A percentile compares a stretch with the other conserved stretches of the same genome.
Evolutionary conservation across 1,140 invertebrate species (phyloP).

Genomic region (Episyrphus balteatus): DNA sequence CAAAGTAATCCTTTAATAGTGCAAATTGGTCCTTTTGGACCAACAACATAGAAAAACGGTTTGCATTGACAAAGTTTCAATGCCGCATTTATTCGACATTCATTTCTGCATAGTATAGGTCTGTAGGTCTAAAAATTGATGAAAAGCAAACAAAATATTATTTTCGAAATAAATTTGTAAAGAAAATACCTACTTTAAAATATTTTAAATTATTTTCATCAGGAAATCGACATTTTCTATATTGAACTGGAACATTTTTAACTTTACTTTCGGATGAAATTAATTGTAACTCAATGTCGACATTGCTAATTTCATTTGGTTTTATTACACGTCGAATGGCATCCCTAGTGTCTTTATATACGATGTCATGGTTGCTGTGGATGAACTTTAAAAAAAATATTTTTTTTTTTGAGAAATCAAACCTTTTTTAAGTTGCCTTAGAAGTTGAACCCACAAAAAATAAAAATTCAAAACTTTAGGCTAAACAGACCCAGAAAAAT

Average conservation of each 20-base stretch:
- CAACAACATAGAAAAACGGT: slow-evolving; percentile 24
- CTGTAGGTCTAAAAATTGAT: slow-evolving; percentile 15
- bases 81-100: slow-evolving; percentile 24
- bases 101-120: slow-evolving; percentile 24
- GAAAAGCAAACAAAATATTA: background rate
- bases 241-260: slow-evolving; percentile 20
- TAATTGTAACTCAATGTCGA: slow-evolving; percentile 13
- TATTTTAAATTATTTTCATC: slow-evolving; percentile 22
- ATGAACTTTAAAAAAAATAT: slow-evolving; percentile 15
- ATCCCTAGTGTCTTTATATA: slow-evolving; percentile 16
- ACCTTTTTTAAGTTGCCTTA: too few species aligned
- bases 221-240: slow-evolving; percentile 26
- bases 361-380: slow-evolving; percentile 24
- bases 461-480: too few species aligned
- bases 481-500: too few species aligned
- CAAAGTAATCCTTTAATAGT: slow-evolving; percentile 21
- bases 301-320: slow-evolving; percentile 10
- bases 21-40: slow-evolving; percentile 11
- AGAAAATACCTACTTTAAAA: slow-evolving; percentile 12
- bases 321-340: slow-evolving; percentile 12
- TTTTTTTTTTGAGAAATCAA: too few species aligned
- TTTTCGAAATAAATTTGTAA: background rate
- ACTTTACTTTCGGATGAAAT: slow-evolving; percentile 22
- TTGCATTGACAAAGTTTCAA: slow-evolving; percentile 21
- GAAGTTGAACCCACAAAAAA: too few species aligned